Evolutionary conservation across 2,797 vertebrate species (phyloP).

Genomic region (Calcarius lapponicus): DNA sequence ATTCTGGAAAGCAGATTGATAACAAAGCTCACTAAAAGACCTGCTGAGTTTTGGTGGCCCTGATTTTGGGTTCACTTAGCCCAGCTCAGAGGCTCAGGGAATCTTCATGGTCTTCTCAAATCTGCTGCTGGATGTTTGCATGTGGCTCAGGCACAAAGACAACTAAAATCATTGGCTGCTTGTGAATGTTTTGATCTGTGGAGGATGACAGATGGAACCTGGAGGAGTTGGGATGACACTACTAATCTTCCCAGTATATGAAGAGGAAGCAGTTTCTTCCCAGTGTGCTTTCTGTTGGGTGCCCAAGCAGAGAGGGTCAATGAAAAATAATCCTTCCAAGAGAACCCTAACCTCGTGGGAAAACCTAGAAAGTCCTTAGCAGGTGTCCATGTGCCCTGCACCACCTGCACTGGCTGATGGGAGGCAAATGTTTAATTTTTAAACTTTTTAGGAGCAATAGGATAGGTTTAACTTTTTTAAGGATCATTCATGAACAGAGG

Average conservation of each 20-base stretch:
- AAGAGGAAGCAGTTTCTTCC: not conserved
- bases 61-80: not conserved
- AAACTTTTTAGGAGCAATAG: not conserved
- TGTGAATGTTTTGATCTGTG: not conserved
- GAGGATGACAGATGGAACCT: not conserved
- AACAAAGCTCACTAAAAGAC: not conserved
- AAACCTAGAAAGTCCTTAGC: not conserved
- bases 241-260: not conserved
- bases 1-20: not conserved
- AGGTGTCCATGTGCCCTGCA: not conserved
- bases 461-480: not conserved
- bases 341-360: accelerated
- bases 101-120: not conserved
- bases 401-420: not conserved
- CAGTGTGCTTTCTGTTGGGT: not conserved
- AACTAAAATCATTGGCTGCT: not conserved
- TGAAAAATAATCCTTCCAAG: not conserved
- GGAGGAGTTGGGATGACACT: not conserved
- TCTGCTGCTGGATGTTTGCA: not conserved
- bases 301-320: not conserved
- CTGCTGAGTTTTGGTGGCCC: not conserved
- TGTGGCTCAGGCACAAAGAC: not conserved
- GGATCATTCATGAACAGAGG: not conserved
- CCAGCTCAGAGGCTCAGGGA: not conserved
- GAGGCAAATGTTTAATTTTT: not conserved